Conservation (phyloP, 2,888 invertebrate species). For the Dorcus parallelipipedus region DNA sequence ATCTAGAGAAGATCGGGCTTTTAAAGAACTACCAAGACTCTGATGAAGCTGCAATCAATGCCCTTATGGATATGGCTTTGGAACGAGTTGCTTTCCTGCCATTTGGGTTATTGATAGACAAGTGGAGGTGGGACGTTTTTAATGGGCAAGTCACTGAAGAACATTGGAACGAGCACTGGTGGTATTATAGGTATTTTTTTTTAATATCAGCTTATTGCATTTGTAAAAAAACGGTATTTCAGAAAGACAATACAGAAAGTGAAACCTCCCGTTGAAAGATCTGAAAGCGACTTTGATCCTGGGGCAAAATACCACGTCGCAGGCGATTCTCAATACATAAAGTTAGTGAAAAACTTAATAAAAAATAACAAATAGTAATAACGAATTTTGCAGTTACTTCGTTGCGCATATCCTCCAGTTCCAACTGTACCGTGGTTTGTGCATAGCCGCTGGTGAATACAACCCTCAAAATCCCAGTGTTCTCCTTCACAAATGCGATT, state of each 20-base stretch:
- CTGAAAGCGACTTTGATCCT: constrained; percentile 49
- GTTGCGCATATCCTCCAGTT: constrained; percentile 74
- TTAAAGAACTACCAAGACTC: constrained; percentile 40
- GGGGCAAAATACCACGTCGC: constrained; percentile 50
- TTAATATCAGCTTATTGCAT: background rate
- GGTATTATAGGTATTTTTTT: constrained; percentile 31
- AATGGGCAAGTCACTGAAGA: constrained; percentile 44
- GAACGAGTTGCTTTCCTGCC: constrained; percentile 54
- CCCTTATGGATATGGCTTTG: constrained; percentile 50
- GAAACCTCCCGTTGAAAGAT: constrained; percentile 41
- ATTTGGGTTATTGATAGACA: constrained; percentile 56
- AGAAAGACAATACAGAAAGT: constrained; percentile 44
- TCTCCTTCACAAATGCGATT: constrained; percentile 36
- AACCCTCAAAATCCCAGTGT: constrained; percentile 46
- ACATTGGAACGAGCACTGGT: constrained; percentile 50
- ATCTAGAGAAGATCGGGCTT: constrained; percentile 50
- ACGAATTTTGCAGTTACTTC: constrained; percentile 50
- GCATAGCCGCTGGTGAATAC: constrained; percentile 63
- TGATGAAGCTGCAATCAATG: constrained; percentile 48
- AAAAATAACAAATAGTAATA: background rate
- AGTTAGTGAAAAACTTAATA: constrained; percentile 33
- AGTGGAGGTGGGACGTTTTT: constrained; percentile 57
- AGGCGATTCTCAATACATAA: constrained; percentile 48
- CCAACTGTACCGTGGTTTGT: constrained; percentile 70
- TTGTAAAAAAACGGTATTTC: background rate